A percentile compares a stretch with the other conserved stretches of the same genome.
Evolutionary conservation across 2,113 vertebrate genomes (phyloP).

Genomic region (Paraplagusia blochii): DNA sequence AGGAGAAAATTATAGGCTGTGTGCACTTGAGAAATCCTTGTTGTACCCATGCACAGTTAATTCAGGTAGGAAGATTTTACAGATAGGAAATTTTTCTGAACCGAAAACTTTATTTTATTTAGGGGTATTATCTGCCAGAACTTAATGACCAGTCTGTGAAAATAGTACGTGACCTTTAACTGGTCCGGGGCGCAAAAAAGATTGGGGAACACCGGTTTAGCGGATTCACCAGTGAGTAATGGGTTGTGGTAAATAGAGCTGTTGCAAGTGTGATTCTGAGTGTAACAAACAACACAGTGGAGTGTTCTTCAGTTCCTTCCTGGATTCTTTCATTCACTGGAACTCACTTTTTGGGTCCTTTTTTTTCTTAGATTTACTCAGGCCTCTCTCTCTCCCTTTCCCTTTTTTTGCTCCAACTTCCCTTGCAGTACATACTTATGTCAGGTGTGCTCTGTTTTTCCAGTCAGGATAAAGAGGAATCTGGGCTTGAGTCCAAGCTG

Average conservation of each 20-base stretch:
- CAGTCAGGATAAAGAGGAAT: constrained; percentile 72
- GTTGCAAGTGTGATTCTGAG: constrained; percentile 30
- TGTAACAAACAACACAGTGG: constrained; percentile 24
- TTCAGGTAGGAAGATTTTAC: too few species aligned
- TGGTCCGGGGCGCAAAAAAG: too few species aligned
- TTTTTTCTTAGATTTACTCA: neutral
- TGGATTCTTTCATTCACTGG: constrained; percentile 39
- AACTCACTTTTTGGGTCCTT: constrained; percentile 5
- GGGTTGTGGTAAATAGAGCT: constrained; percentile 22
- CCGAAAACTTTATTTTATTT: too few species aligned
- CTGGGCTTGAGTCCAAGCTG: constrained; percentile 72
- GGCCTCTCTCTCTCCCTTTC: too few species aligned
- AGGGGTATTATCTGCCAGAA: too few species aligned
- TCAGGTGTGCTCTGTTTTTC: constrained; percentile 84
- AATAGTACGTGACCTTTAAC: too few species aligned
- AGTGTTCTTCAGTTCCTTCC: constrained; percentile 31
- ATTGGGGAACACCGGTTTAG: too few species aligned
- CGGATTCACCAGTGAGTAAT: constrained; percentile 50
- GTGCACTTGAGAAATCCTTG: too few species aligned
- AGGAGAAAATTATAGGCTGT: too few species aligned
- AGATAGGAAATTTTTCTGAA: too few species aligned
- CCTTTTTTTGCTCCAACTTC: constrained; percentile 40
- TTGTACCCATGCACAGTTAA: too few species aligned
- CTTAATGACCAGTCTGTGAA: too few species aligned
- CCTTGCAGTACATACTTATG: constrained; percentile 75